These are phyloP conservation scores for Corvus cornix DNA, from an alignment of 2,113 vertebrate species.

Conservation along the genomic window DNA sequence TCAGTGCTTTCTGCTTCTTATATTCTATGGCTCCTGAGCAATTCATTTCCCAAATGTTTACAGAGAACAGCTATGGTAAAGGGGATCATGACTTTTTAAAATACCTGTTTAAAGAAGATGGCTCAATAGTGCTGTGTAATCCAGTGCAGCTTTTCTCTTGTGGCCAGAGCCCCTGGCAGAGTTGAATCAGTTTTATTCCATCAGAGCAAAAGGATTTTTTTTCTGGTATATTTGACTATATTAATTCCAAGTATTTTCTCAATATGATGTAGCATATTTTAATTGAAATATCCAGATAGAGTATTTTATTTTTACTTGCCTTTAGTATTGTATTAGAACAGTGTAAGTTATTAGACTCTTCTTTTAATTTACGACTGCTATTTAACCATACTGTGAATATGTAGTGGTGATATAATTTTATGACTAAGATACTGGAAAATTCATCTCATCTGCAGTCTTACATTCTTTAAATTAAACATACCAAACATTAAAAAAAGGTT, in stretches of 20 bases:
- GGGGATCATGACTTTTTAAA: constrained; percentile 51
- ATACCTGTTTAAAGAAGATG: constrained; percentile 49
- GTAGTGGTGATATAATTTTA: constrained; percentile 15
- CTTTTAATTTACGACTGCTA: constrained; percentile 40
- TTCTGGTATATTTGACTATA: neutral
- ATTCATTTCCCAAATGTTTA: constrained; percentile 61
- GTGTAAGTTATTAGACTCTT: constrained; percentile 10
- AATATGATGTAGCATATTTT: neutral
- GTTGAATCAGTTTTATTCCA: neutral
- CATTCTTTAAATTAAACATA: constrained; percentile 15
- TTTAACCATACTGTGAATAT: constrained; percentile 23
- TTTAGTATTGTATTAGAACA: constrained; percentile 12
- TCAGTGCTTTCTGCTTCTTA: neutral
- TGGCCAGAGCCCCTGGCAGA: neutral
- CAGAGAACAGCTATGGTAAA: constrained; percentile 37
- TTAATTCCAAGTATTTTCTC: constrained; percentile 25
- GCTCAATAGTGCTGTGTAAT: constrained; percentile 37
- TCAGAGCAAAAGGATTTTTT: neutral
- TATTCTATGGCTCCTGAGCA: neutral
- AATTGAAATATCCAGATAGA: constrained; percentile 17
- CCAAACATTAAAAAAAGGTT: neutral
- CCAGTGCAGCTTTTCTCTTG: neutral
- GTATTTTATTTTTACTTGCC: constrained; percentile 22
- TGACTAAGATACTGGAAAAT: constrained; percentile 29
- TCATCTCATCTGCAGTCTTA: neutral